Evolutionary conservation across 2,888 invertebrate species (phyloP).

Genomic region (Chrysodeixis includens): DNA sequence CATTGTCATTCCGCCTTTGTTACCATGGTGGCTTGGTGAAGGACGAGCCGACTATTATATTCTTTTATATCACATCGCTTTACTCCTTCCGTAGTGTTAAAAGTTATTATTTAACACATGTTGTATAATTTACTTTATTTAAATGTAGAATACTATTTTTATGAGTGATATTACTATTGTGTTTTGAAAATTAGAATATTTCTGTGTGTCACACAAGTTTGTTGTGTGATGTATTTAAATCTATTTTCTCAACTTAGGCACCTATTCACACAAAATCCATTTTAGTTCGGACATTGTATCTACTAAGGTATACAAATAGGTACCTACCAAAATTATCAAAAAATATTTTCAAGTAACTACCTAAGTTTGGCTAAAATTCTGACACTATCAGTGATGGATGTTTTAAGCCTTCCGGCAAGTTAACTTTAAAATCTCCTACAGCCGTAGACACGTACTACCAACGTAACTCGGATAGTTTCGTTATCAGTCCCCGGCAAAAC

Average conservation of each 20-base stretch:
- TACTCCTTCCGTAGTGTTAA: constrained; percentile 50
- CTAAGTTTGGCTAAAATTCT: not conserved
- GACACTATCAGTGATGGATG: not conserved
- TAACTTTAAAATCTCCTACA: constrained; percentile 26
- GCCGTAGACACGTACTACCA: constrained; percentile 37
- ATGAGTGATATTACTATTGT: not conserved
- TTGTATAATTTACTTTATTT: constrained; percentile 23
- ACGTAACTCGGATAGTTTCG: constrained; percentile 65
- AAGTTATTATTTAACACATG: constrained; percentile 38
- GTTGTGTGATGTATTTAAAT: too few species aligned
- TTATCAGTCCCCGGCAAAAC: constrained; percentile 68
- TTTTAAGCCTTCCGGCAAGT: constrained; percentile 8
- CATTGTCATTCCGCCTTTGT: constrained; percentile 53
- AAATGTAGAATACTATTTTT: not conserved
- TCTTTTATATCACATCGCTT: constrained; percentile 40
- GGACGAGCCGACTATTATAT: constrained; percentile 51
- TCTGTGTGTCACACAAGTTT: too few species aligned
- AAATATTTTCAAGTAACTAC: not conserved
- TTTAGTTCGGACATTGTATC: not conserved
- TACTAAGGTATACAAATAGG: not conserved
- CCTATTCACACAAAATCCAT: too few species aligned
- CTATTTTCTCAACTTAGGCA: too few species aligned
- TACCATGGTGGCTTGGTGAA: constrained; percentile 54
- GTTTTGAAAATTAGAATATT: not conserved
- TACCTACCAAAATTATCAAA: not conserved